Evolutionary conservation across 2,888 invertebrate genomes (phyloP).

Genomic region (Augochlorella aurata): DNA sequence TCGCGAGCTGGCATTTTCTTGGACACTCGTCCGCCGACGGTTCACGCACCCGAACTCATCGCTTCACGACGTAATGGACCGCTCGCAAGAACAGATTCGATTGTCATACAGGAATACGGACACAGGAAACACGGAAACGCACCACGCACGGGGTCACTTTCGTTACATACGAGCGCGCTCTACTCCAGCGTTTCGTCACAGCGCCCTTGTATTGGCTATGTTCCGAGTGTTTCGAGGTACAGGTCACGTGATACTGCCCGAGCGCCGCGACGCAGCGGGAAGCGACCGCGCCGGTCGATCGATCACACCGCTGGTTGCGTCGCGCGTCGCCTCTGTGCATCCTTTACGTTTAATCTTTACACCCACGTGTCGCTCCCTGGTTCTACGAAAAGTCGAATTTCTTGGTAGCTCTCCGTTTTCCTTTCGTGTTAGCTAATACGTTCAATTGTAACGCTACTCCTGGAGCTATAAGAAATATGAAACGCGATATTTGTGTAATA

Average conservation of each 20-base stretch:
- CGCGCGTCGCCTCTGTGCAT: not conserved
- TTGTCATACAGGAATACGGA: constrained; percentile 7
- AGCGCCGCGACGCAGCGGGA: not conserved
- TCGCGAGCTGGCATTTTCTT: constrained; percentile 63
- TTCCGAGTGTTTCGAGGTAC: not conserved
- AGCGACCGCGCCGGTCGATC: constrained; percentile 51
- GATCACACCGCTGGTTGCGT: not conserved
- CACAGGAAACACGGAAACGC: not conserved
- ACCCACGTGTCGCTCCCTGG: not conserved
- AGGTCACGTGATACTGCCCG: constrained; percentile 52
- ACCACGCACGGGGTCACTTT: not conserved
- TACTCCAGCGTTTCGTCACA: constrained; percentile 20
- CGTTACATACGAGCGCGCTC: not conserved
- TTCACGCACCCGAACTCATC: constrained; percentile 31
- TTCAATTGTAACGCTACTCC: too few relatives aligned
- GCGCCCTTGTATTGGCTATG: constrained; percentile 18
- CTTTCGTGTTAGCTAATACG: too few relatives aligned
- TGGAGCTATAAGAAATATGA: too few relatives aligned
- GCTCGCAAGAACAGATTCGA: too few relatives aligned
- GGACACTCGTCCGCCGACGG: not conserved
- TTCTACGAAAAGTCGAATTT: constrained; percentile 9
- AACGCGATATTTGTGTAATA: too few relatives aligned
- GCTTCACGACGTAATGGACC: fast-evolving
- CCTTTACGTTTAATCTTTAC: too few relatives aligned
- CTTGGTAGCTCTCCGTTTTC: not conserved